Evolutionary conservation across 2,113 vertebrate genomes (phyloP).

Genomic region (Dermatemys mawii): DNA sequence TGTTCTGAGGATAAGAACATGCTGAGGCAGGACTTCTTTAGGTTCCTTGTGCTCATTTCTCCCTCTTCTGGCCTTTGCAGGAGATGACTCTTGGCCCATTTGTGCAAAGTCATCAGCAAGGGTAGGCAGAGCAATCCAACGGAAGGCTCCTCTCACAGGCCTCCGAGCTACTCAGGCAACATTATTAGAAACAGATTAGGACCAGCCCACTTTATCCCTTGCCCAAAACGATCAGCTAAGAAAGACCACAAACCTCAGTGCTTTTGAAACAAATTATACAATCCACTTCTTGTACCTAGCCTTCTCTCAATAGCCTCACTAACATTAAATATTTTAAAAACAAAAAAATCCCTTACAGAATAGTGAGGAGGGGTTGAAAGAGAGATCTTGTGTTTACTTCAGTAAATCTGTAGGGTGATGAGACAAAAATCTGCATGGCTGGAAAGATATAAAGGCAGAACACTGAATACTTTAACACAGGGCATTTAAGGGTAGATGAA

Average conservation of each 20-base stretch:
- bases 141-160: slow-evolving; percentile 47
- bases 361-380: background rate
- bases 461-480: background rate
- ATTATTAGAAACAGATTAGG: background rate
- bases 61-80: background rate
- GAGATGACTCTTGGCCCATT: background rate
- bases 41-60: background rate
- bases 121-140: slow-evolving; percentile 71
- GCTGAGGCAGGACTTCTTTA: slow-evolving; percentile 9
- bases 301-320: background rate
- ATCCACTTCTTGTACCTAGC: background rate
- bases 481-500: background rate
- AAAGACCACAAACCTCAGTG: background rate
- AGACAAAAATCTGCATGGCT: background rate
- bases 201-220: background rate
- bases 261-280: background rate
- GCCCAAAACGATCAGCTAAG: background rate
- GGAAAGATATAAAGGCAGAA: background rate
- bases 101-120: slow-evolving; percentile 44
- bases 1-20: slow-evolving; percentile 45
- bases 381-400: background rate
- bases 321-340: background rate
- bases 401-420: background rate
- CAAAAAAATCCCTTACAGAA: background rate
- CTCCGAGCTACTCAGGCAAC: slow-evolving; percentile 25